Percentiles rank a stretch among this genome's conserved stretches.
These are phyloP conservation scores for Eupithecia pulchellata DNA, from an alignment of 2,888 invertebrate genomes.

Conservation along the genomic window DNA sequence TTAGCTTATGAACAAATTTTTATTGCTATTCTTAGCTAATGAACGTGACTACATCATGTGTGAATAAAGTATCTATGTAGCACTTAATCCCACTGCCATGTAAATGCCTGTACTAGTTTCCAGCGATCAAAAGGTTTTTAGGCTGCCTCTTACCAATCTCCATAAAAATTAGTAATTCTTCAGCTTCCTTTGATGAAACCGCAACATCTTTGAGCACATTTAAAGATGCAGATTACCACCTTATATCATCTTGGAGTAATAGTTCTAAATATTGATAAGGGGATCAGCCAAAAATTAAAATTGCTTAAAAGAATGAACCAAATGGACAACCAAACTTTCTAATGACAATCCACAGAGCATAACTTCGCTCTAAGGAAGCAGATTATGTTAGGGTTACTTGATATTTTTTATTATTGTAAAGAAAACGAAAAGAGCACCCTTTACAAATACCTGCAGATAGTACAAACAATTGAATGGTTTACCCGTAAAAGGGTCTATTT, in stretches of 20 bases:
- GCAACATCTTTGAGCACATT: neutral
- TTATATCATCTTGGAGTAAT: neutral
- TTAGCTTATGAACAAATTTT: no score
- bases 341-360: no score
- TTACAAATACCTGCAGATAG: no score
- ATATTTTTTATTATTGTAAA: no score
- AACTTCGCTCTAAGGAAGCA: no score
- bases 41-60: neutral
- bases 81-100: no score
- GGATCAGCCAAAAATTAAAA: neutral
- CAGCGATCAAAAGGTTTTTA: neutral
- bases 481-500: no score
- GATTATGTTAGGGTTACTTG: no score
- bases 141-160: neutral
- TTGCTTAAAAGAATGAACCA: neutral
- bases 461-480: no score
- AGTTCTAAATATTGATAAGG: neutral
- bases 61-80: no score
- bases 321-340: neutral
- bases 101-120: neutral
- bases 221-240: neutral
- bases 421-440: no score
- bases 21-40: neutral
- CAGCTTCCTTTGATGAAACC: neutral
- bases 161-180: neutral